Evolutionary conservation across 2,113 vertebrate genomes (phyloP).

Genomic region (Planiliza haematocheilus): DNA sequence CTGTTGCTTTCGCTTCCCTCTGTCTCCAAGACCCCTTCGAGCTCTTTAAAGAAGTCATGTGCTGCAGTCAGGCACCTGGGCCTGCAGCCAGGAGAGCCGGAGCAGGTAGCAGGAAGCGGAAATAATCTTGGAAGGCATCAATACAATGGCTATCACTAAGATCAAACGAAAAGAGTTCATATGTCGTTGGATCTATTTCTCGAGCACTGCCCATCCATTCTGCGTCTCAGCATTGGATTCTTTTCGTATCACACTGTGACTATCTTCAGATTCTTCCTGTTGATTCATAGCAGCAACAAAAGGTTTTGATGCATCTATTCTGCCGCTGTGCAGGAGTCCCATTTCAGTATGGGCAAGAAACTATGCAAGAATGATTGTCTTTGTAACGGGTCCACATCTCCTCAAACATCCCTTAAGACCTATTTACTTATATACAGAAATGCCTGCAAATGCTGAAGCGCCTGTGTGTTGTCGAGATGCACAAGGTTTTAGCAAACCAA

Average conservation of each 20-base stretch:
- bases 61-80: constrained; percentile 32
- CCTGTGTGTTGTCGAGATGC: not conserved
- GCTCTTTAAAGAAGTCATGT: constrained; percentile 55
- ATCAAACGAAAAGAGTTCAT: constrained; percentile 46
- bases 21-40: constrained; percentile 45
- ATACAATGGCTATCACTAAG: constrained; percentile 53
- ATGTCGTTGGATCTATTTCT: constrained; percentile 42
- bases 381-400: too few species aligned
- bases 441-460: not conserved
- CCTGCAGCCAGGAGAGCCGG: constrained; percentile 29
- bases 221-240: constrained; percentile 23
- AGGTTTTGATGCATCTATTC: constrained; percentile 28
- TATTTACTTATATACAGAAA: not conserved
- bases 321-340: not conserved
- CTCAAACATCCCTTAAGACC: not conserved
- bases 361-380: not conserved
- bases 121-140: constrained; percentile 53
- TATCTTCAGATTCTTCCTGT: constrained; percentile 17
- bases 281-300: constrained; percentile 36
- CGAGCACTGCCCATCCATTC: constrained; percentile 3
- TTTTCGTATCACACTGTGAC: constrained; percentile 24
- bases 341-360: not conserved
- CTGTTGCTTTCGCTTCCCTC: constrained; percentile 33
- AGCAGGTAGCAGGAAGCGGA: constrained; percentile 47
- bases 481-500: too few species aligned